Percentiles rank a stretch among this genome's conserved stretches.
Evolutionary conservation across 2,888 invertebrate species (phyloP).

Genomic region (Pinctada fucata): DNA sequence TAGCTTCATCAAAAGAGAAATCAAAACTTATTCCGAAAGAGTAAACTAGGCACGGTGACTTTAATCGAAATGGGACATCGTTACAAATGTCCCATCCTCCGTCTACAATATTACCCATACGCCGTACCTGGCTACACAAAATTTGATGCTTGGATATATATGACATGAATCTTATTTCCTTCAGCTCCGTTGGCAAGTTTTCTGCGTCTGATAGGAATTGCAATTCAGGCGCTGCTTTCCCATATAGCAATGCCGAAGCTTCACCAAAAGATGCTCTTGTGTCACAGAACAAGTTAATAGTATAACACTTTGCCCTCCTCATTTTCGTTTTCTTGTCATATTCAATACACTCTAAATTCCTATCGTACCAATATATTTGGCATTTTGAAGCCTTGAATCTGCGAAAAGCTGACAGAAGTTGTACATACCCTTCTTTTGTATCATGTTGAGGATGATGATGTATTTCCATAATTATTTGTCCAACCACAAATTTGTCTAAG

Average conservation of each 20-base stretch:
- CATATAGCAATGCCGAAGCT: too few species aligned
- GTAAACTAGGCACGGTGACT: constrained; percentile 10
- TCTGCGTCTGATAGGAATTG: background rate
- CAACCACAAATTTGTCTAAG: background rate
- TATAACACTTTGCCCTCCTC: constrained; percentile 9
- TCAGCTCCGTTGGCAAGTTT: too few species aligned
- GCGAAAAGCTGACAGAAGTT: background rate
- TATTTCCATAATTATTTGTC: constrained; percentile 7
- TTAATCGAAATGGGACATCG: constrained; percentile 8
- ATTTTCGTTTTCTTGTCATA: too few species aligned
- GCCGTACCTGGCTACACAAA: background rate
- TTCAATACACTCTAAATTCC: constrained; percentile 4
- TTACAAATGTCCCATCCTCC: constrained; percentile 20
- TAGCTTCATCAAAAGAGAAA: constrained; percentile 1
- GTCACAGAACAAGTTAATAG: background rate
- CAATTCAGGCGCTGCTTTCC: background rate
- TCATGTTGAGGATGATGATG: background rate
- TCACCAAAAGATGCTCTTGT: too few species aligned
- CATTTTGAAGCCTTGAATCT: background rate
- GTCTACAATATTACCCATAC: constrained; percentile 15
- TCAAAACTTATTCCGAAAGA: constrained; percentile 12
- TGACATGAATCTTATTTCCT: background rate
- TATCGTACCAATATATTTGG: constrained; percentile 9
- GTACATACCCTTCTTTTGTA: background rate
- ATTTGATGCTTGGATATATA: background rate